These are phyloP conservation scores for Rhinichthys klamathensis DNA, from an alignment of 2,113 vertebrate species.

Conservation along the genomic window DNA sequence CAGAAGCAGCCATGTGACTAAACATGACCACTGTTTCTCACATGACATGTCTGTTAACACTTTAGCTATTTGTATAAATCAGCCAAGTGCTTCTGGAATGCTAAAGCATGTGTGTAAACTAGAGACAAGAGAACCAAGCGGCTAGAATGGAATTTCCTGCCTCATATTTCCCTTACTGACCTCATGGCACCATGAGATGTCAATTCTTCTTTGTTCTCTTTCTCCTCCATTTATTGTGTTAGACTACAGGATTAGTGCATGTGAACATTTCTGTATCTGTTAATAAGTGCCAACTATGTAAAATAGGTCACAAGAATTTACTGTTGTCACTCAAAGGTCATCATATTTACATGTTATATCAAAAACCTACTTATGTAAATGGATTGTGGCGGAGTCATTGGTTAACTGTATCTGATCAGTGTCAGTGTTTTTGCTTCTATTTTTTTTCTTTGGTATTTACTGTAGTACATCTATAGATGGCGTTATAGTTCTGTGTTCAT, in stretches of 20 bases:
- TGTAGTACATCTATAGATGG: neutral
- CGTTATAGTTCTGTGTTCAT: neutral
- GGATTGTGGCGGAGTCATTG: neutral
- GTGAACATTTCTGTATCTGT: neutral
- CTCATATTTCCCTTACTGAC: conserved; percentile 51
- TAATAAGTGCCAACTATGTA: neutral
- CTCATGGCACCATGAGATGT: neutral
- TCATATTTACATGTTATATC: neutral
- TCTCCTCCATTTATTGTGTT: neutral
- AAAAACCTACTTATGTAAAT: conserved; percentile 9
- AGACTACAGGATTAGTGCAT: neutral
- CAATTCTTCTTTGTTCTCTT: neutral
- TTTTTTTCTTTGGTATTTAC: neutral
- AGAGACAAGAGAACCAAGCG: conserved; percentile 2
- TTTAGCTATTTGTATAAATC: conserved; percentile 12
- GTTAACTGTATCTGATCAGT: neutral
- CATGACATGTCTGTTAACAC: neutral
- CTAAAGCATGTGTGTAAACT: conserved; percentile 14
- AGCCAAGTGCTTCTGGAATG: neutral
- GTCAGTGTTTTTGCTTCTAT: neutral
- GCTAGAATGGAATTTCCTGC: conserved; percentile 61
- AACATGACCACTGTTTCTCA: neutral
- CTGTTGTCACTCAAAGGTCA: neutral
- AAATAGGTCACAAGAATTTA: conserved; percentile 11
- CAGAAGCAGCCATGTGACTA: neutral